Evolutionary conservation across 1,140 invertebrate species (phyloP).

Genomic region (Neodiprion pinetum): DNA sequence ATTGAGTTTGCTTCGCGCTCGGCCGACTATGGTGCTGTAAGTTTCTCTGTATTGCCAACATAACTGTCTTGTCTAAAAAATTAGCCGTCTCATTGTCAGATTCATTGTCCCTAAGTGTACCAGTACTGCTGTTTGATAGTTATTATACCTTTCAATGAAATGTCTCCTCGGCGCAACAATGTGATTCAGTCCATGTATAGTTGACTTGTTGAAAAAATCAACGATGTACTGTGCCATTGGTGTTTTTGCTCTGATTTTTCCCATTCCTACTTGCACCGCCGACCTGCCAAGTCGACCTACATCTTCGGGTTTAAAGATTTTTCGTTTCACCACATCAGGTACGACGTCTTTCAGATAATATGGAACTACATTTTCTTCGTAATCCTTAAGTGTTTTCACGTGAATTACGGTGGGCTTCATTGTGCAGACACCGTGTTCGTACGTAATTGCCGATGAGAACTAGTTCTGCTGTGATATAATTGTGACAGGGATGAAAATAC

Average conservation of each 20-base stretch:
- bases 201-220: constrained; percentile 32
- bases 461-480: too few species aligned
- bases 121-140: too few species aligned
- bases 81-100: too few species aligned
- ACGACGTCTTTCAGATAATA: background rate
- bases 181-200: constrained; percentile 42
- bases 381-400: background rate
- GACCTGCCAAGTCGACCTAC: background rate
- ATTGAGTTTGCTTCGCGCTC: too few species aligned
- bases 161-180: constrained; percentile 37
- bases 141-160: constrained; percentile 31
- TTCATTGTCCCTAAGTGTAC: too few species aligned
- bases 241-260: constrained; percentile 31
- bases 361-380: background rate
- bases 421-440: too few species aligned
- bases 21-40: too few species aligned
- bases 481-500: too few species aligned
- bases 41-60: too few species aligned
- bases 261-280: constrained; percentile 25
- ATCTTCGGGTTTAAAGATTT: background rate
- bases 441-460: too few species aligned
- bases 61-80: too few species aligned
- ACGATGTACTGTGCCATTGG: constrained; percentile 32
- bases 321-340: background rate
- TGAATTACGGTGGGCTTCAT: background rate